Percentiles rank a stretch among this genome's conserved stretches.
Conservation (phyloP, 2,113 vertebrate species). For the Odocoileus virginianus region DNA sequence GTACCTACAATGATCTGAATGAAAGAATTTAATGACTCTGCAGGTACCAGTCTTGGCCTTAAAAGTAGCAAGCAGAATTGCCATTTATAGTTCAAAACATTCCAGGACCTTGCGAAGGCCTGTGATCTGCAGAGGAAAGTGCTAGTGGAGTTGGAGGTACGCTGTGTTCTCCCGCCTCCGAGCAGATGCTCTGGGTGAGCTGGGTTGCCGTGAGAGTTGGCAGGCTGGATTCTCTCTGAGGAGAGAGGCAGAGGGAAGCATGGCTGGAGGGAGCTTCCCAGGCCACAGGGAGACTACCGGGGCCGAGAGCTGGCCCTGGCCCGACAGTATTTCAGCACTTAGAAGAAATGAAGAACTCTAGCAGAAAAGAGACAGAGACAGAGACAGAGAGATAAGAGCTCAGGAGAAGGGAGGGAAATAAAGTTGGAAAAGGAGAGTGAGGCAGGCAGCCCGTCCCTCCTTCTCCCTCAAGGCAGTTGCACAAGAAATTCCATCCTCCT, state of each 20-base stretch:
- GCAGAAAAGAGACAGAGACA: background rate
- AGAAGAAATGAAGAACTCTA: slow-evolving; percentile 19
- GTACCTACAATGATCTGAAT: background rate
- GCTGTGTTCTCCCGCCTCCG: background rate
- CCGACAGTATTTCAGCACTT: background rate
- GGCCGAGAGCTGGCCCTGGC: slow-evolving; percentile 7
- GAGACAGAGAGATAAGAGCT: background rate
- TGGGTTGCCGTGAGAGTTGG: background rate
- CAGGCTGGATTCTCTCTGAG: accelerated
- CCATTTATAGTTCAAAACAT: slow-evolving; percentile 60
- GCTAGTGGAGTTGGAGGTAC: background rate
- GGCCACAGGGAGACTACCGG: background rate
- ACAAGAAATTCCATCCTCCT: background rate
- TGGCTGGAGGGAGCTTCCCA: background rate
- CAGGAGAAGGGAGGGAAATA: background rate
- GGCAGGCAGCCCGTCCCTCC: background rate
- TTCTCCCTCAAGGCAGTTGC: background rate
- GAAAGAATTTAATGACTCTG: slow-evolving; percentile 50
- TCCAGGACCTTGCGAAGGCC: background rate
- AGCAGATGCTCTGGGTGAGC: background rate
- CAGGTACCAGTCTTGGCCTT: background rate
- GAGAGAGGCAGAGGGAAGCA: background rate
- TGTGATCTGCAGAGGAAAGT: slow-evolving; percentile 1
- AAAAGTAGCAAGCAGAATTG: slow-evolving; percentile 9
- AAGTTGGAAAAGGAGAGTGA: background rate